Evolutionary conservation across 2,113 vertebrate species (phyloP).

Genomic region (Tretioscincus oriximinensis): DNA sequence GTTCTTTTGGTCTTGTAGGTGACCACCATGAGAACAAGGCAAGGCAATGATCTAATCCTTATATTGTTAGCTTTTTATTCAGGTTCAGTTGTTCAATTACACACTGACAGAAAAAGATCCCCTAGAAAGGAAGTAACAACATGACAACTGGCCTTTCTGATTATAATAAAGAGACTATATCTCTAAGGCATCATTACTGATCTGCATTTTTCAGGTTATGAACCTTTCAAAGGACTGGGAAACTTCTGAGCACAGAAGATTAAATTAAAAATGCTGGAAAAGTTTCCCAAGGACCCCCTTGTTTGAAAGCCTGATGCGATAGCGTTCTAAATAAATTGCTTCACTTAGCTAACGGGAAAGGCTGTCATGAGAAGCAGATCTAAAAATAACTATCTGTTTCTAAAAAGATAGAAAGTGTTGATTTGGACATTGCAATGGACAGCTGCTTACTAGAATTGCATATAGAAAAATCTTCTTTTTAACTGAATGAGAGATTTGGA

Average conservation of each 20-base stretch:
- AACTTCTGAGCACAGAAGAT: not conserved
- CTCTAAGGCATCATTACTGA: too few species aligned
- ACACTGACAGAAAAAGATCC: not conserved
- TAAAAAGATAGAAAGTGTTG: conserved; percentile 31
- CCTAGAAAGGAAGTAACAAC: not conserved
- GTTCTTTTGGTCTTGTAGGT: too few species aligned
- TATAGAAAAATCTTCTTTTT: conserved; percentile 11
- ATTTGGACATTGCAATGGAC: conserved; percentile 10
- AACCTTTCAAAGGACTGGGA: not conserved
- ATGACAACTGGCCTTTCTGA: not conserved
- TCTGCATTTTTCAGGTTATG: not conserved
- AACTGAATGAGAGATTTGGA: not conserved
- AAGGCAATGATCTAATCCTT: not conserved
- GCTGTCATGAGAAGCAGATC: conserved; percentile 6
- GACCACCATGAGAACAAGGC: too few species aligned
- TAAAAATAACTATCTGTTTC: conserved; percentile 51
- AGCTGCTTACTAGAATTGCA: not conserved
- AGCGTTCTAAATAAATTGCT: conserved; percentile 16
- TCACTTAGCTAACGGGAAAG: not conserved
- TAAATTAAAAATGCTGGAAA: conserved; percentile 24
- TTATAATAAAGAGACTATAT: not conserved
- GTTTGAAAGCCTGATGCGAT: conserved; percentile 10
- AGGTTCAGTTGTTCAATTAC: not conserved
- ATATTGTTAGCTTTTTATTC: not conserved
- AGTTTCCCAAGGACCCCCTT: not conserved